Evolutionary conservation across 2,113 vertebrate genomes (phyloP).

Genomic region (Cyprichromis sp.): DNA sequence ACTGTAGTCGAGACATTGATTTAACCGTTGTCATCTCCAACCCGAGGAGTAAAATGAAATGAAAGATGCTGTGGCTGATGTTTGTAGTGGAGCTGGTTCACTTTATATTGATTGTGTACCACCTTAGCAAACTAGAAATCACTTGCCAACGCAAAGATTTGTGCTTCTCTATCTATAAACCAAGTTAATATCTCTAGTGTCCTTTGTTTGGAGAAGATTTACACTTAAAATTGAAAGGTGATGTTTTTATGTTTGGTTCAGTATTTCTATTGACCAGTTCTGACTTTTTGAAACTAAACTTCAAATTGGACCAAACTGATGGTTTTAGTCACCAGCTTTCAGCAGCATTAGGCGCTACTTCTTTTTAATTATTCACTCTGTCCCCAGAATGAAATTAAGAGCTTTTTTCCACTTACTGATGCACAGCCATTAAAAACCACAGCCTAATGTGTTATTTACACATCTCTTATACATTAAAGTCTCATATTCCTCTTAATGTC

Average conservation of each 20-base stretch:
- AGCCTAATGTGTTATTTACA: not conserved
- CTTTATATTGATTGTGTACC: not conserved
- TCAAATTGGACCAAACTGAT: not conserved
- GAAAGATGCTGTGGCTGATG: not conserved
- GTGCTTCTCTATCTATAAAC: not conserved
- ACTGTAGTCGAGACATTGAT: accelerated
- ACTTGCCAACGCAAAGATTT: not conserved
- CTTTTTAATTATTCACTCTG: not conserved
- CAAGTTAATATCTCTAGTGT: not conserved
- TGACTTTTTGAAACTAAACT: not conserved
- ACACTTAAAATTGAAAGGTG: not conserved
- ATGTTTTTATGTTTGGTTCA: not conserved
- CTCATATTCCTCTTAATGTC: conserved; percentile 8
- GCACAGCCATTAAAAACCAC: not conserved
- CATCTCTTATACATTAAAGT: not conserved
- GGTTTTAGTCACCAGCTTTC: not conserved
- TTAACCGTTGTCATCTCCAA: not conserved
- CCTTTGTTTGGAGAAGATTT: not conserved
- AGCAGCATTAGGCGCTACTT: not conserved
- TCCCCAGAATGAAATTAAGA: not conserved
- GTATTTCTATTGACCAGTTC: not conserved
- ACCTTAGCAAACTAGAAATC: not conserved
- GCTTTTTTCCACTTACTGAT: not conserved
- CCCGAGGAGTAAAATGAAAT: not conserved
- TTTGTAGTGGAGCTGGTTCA: not conserved